Percentiles rank a stretch among this genome's conserved stretches.
phyloP scores from a whole-genome alignment of 2,888 invertebrate species.

The Eupithecia vulgata region DNA sequence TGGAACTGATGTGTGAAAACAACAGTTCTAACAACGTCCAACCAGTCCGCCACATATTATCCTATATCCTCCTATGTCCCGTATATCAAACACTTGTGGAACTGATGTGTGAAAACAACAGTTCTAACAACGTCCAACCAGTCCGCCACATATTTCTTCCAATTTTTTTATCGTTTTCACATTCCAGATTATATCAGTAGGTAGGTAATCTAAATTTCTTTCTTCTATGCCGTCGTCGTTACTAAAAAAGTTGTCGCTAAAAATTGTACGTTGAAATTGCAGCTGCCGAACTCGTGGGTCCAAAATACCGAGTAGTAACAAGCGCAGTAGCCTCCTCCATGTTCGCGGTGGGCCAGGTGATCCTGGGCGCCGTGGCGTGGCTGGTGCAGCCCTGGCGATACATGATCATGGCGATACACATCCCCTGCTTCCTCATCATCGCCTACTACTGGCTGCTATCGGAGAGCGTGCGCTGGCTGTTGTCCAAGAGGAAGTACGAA shows the following conservation, averaged over 20 bases:
- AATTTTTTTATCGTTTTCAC: too few species aligned
- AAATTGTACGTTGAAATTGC: constrained; percentile 31
- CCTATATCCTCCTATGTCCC: too few species aligned
- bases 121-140: too few species aligned
- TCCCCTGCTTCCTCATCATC: constrained; percentile 87
- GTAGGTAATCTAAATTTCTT: too few species aligned
- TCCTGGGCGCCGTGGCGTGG: constrained; percentile 88
- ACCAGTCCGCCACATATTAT: too few species aligned
- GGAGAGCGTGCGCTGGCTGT: constrained; percentile 90
- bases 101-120: too few species aligned
- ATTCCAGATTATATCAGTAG: too few species aligned
- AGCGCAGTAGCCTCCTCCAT: constrained; percentile 87
- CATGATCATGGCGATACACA: constrained; percentile 86
- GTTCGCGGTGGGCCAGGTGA: constrained; percentile 88
- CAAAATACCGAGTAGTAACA: constrained; percentile 87
- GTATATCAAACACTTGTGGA: too few species aligned
- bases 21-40: too few species aligned
- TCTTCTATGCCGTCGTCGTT: neutral
- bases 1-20: too few species aligned
- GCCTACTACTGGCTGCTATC: constrained; percentile 85
- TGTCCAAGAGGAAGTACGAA: constrained; percentile 85
- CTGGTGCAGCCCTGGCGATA: constrained; percentile 87
- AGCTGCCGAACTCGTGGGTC: constrained; percentile 91
- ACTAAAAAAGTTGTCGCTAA: neutral
- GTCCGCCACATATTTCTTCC: too few species aligned